Percentiles rank a stretch among this genome's conserved stretches.
Evolutionary conservation across 92 coral and sea anemone genomes (phyloP).

Genomic region (Bergia puertoricense): DNA sequence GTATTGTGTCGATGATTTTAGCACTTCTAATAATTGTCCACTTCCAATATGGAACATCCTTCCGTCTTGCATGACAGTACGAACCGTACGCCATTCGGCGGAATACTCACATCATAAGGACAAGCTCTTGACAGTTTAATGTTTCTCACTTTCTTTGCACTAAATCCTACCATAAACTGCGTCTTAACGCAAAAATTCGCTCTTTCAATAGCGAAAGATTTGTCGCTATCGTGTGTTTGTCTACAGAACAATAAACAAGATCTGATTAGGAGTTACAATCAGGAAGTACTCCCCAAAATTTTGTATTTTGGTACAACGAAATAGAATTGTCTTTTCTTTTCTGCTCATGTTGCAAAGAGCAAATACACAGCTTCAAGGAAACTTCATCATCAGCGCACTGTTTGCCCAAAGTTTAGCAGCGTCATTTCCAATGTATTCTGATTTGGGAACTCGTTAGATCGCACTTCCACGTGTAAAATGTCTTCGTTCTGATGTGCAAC

Average conservation of each 20-base stretch:
- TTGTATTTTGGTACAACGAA: background rate
- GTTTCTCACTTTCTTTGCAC: slow-evolving; percentile 45
- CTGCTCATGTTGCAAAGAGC: slow-evolving; percentile 44
- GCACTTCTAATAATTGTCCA: slow-evolving; percentile 1
- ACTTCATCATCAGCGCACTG: too few species aligned
- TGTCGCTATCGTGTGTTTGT: slow-evolving; percentile 56
- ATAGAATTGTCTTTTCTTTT: background rate
- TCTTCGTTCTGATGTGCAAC: slow-evolving; percentile 59
- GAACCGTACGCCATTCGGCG: slow-evolving; percentile 63
- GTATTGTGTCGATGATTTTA: background rate
- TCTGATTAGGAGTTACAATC: background rate
- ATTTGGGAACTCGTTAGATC: slow-evolving; percentile 48
- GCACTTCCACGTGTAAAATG: slow-evolving; percentile 63
- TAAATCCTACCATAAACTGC: slow-evolving; percentile 22
- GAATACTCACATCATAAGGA: slow-evolving; percentile 51
- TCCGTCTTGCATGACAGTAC: slow-evolving; percentile 59
- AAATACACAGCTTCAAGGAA: too few species aligned
- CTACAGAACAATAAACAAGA: slow-evolving; percentile 57
- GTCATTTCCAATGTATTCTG: slow-evolving; percentile 65
- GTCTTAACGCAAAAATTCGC: slow-evolving; percentile 58
- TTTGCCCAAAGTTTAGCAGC: slow-evolving; percentile 61
- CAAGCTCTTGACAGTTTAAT: slow-evolving; percentile 60
- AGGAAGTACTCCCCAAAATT: background rate
- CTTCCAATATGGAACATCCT: slow-evolving; percentile 50
- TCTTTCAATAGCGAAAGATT: slow-evolving; percentile 63